phyloP scores from a whole-genome alignment of 2,797 vertebrate species.

The Characodon lateralis region DNA sequence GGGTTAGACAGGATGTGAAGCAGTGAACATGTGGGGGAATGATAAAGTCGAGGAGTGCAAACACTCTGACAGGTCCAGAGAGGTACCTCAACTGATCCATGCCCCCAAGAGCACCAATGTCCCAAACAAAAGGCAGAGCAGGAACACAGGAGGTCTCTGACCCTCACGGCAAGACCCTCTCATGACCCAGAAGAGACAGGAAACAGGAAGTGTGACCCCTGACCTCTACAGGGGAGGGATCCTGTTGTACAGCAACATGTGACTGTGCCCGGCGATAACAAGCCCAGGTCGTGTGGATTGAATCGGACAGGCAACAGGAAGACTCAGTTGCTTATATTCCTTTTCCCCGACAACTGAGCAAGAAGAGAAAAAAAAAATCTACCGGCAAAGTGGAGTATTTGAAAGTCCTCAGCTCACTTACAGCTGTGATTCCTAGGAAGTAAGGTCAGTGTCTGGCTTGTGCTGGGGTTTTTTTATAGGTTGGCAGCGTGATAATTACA shows the following conservation, averaged over 20 bases:
- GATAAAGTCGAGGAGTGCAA: constrained; percentile 41
- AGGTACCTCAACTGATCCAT: constrained; percentile 45
- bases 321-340: constrained; percentile 35
- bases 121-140: constrained; percentile 74
- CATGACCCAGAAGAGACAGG: constrained; percentile 80
- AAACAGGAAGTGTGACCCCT: constrained; percentile 84
- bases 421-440: constrained; percentile 19
- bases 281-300: constrained; percentile 48
- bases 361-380: neutral
- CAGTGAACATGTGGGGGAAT: constrained; percentile 17
- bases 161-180: constrained; percentile 78
- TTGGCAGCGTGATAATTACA: constrained; percentile 75
- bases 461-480: constrained; percentile 61
- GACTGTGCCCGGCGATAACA: constrained; percentile 58
- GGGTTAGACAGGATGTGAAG: constrained; percentile 22
- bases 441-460: constrained; percentile 30
- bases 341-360: constrained; percentile 19
- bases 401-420: constrained; percentile 5
- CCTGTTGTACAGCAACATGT: constrained; percentile 63
- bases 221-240: constrained; percentile 64
- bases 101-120: constrained; percentile 27
- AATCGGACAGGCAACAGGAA: constrained; percentile 42
- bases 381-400: neutral
- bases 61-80: constrained; percentile 59
- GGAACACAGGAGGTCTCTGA: constrained; percentile 73